Evolutionary conservation across 1,140 invertebrate genomes (phyloP).

Genomic region (Dinothrombium tinctorium): DNA sequence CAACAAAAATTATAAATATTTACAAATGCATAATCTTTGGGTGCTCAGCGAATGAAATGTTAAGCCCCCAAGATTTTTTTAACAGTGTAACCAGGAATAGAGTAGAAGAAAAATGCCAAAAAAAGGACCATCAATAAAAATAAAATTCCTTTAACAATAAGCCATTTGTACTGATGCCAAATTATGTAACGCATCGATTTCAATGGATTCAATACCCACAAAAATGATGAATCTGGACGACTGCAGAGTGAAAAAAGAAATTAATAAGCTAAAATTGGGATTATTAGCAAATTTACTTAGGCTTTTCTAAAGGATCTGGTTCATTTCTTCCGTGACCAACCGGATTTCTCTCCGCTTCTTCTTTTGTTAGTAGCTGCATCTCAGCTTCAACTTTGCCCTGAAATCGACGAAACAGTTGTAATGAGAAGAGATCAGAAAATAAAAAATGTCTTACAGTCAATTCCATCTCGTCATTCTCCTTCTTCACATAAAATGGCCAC

Average conservation of each 20-base stretch:
- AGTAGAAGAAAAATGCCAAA: constrained; percentile 18
- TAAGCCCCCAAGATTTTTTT: constrained; percentile 1
- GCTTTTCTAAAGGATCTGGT: constrained; percentile 65
- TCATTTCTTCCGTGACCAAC: constrained; percentile 61
- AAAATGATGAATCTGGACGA: constrained; percentile 68
- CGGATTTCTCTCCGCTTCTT: constrained; percentile 67
- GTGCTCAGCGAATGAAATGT: too few species aligned
- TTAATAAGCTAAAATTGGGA: too few species aligned
- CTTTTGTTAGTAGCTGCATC: constrained; percentile 54
- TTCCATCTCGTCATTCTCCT: constrained; percentile 65
- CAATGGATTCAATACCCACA: constrained; percentile 73
- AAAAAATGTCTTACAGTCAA: constrained; percentile 42
- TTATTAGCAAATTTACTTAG: constrained; percentile 59
- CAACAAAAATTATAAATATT: too few species aligned
- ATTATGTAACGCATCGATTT: constrained; percentile 74
- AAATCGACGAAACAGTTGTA: too few species aligned
- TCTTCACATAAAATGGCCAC: constrained; percentile 77
- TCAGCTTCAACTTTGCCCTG: constrained; percentile 79
- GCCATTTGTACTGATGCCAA: constrained; percentile 81
- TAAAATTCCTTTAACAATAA: constrained; percentile 45
- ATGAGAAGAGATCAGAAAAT: too few species aligned
- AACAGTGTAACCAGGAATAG: background rate
- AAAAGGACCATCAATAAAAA: constrained; percentile 37
- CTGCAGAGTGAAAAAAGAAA: constrained; percentile 34
- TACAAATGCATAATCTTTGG: too few species aligned